phyloP scores from a whole-genome alignment of 2,888 invertebrate species.

The Onchidella celtica region DNA sequence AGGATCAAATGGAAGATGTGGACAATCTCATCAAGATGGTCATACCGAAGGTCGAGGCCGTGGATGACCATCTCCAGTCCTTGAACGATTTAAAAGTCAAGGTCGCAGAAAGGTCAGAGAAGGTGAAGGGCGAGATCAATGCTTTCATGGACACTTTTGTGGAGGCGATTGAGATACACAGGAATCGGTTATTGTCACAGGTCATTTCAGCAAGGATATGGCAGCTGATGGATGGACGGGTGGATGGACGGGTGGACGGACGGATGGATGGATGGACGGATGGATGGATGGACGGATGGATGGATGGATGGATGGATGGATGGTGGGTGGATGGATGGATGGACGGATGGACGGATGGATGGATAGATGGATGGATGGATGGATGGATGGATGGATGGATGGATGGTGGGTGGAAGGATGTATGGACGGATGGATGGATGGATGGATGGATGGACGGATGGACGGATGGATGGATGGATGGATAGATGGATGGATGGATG shows the following conservation, averaged over 20 bases:
- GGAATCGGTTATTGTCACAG: constrained; percentile 44
- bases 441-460: too few species aligned
- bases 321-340: neutral
- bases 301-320: neutral
- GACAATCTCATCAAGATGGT: constrained; percentile 48
- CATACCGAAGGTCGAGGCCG: constrained; percentile 44
- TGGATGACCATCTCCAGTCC: constrained; percentile 48
- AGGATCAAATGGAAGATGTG: constrained; percentile 50
- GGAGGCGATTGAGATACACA: constrained; percentile 48
- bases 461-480: too few species aligned
- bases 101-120: constrained; percentile 39
- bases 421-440: too few species aligned
- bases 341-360: neutral
- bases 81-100: constrained; percentile 30
- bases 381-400: neutral
- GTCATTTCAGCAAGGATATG: neutral
- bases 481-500: too few species aligned
- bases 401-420: too few species aligned
- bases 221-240: too few species aligned
- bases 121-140: constrained; percentile 44
- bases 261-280: neutral
- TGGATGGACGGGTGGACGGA: neutral
- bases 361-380: neutral
- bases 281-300: neutral
- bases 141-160: constrained; percentile 51